Evolutionary conservation across 2,888 invertebrate species (phyloP), one percentile per base, ranked within the genome.

Genomic region (Metacarcinus magister): DNA sequence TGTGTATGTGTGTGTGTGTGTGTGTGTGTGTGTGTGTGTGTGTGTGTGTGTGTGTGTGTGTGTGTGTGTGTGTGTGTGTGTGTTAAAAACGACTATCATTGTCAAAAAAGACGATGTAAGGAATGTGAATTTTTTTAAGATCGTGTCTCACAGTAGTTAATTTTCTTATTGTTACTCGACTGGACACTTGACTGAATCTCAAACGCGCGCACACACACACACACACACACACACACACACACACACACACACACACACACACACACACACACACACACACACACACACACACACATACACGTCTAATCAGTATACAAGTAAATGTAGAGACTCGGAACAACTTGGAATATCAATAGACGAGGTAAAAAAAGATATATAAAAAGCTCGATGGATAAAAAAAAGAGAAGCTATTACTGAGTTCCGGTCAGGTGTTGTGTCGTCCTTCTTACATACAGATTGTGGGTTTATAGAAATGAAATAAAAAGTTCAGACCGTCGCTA

Each of bases 1-100:
- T 92, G 32, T 92, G 92, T 92, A 44, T 92, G 92, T 92, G 92
- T 92, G 48, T 92, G 39, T 92, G 48, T 92, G 54, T 92, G 48
- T 87, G 87, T 39, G 39, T 75, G 75, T 75, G 91, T 91, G 91
- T 91, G 91, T 91, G 91, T 91, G 91, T 91, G 44, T 92, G 48
- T 92, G 92, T 54, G 54, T 54, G 48, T 92, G 46, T 46, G 46
- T 92, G 48, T 92, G 92, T 54, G 92, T 92, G 19, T 43, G 91
- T 91, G 43, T 43, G 16, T 19, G 43, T 39, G 46, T n/a, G 48
- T 92, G 44, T 48, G 48, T 46, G 92, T 92, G 92, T 92, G 39
- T 13, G 32, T 87, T 13, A 16, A 10, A 87, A 39, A 87, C 32
- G 39, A 39, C 39, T 87, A 87, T 10, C 75, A n/a, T 32, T 87